Conservation (phyloP, 2,888 invertebrate genomes). For the Tetranychus truncatus region DNA sequence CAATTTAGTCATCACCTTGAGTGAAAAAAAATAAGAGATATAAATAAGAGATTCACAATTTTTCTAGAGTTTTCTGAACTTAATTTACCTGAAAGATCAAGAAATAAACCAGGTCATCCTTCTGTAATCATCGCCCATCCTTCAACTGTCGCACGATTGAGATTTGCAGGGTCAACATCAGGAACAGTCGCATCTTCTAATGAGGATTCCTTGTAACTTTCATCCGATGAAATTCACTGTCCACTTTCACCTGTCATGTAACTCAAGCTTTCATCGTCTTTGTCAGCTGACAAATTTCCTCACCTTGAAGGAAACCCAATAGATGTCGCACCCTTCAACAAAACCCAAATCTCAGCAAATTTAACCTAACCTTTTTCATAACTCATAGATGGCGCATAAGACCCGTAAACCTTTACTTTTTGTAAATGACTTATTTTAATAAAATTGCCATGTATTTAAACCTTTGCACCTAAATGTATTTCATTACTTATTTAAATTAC, state of each 20-base stretch:
- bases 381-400: no score
- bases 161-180: conserved; percentile 48
- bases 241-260: conserved; percentile 45
- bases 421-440: no score
- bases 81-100: conserved; percentile 47
- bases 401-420: no score
- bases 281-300: conserved; percentile 52
- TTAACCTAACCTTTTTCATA: no score
- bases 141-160: conserved; percentile 67
- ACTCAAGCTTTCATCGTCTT: conserved; percentile 78
- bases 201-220: conserved; percentile 85
- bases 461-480: no score
- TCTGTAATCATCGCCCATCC: conserved; percentile 67
- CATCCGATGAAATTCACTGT: conserved; percentile 58
- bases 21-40: neutral
- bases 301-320: no score
- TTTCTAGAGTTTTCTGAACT: neutral
- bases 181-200: conserved; percentile 50
- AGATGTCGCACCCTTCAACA: no score
- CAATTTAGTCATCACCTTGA: conserved; percentile 39
- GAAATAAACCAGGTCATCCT: conserved; percentile 63
- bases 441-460: no score
- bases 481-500: no score
- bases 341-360: no score
- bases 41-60: neutral